Conservation (phyloP, 2,113 vertebrate species). For the Nesospiza acunhae region DNA sequence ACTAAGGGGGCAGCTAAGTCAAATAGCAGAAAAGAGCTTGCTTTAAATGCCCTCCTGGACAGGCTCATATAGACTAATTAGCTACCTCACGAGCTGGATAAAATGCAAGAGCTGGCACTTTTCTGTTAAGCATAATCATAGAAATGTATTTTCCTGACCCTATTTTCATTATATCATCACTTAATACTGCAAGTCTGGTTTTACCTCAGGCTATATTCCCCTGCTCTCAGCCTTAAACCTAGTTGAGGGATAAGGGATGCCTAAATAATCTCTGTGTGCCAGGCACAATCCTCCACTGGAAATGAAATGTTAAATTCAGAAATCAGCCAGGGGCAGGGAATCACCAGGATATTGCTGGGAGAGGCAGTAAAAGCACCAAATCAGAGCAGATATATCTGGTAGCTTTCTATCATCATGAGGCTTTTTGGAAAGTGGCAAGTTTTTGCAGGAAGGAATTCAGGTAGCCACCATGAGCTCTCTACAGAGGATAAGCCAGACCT, state of each 20-base stretch:
- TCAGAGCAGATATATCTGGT: neutral
- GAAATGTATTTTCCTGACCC: neutral
- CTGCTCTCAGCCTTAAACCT: neutral
- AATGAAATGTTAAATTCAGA: neutral
- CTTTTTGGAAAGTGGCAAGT: neutral
- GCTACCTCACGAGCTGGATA: neutral
- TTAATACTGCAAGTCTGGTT: neutral
- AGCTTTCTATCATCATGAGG: neutral
- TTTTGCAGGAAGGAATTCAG: neutral
- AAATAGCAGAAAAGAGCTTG: neutral
- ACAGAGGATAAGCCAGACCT: neutral
- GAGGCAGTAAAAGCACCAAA: neutral
- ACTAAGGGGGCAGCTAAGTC: neutral
- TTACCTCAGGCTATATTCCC: neutral
- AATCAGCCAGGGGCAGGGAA: neutral
- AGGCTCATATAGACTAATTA: neutral
- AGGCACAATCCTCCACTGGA: neutral
- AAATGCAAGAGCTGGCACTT: neutral
- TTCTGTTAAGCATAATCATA: neutral
- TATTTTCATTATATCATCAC: neutral
- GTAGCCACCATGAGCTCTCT: neutral
- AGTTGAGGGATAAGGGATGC: neutral
- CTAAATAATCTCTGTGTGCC: neutral
- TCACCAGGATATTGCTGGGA: neutral
- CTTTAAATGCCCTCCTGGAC: neutral